phyloP scores from a whole-genome alignment of 2,888 invertebrate species.

The Orchestes rusci region DNA sequence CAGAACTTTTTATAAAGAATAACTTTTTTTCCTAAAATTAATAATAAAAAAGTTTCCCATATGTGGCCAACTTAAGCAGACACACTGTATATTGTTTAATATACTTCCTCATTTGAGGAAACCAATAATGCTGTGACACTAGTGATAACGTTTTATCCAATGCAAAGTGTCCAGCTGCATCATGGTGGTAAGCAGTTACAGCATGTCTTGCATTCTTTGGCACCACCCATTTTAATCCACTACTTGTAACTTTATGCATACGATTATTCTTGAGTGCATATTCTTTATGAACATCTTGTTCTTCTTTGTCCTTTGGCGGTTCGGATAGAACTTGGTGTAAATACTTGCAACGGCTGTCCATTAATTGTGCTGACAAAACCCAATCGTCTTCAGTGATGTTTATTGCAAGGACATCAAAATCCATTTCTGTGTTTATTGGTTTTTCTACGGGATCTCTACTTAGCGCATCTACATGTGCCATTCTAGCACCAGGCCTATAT shows the following conservation, averaged over 20 bases:
- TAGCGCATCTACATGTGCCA: background rate
- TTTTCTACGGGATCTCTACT: conserved; percentile 1
- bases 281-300: background rate
- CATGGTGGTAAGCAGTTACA: conserved; percentile 28
- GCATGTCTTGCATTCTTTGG: conserved; percentile 1
- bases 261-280: conserved; percentile 1
- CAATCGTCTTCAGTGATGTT: background rate
- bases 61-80: too few species aligned
- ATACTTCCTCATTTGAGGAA: conserved; percentile 35
- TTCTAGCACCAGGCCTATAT: conserved; percentile 1
- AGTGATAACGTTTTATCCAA: conserved; percentile 31
- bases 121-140: conserved; percentile 37
- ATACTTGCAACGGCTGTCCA: too few species aligned
- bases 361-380: too few species aligned
- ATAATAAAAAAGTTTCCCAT: too few species aligned
- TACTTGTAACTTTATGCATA: conserved; percentile 1
- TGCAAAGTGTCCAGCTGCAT: too few species aligned
- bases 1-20: too few species aligned
- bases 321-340: too few species aligned
- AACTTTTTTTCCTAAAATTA: too few species aligned
- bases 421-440: too few species aligned
- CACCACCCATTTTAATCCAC: conserved; percentile 3
- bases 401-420: background rate
- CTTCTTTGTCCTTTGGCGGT: background rate
- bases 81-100: too few species aligned